These are phyloP conservation scores for Metacarcinus magister DNA, from an alignment of 2,888 invertebrate genomes.

Conservation along the genomic window DNA sequence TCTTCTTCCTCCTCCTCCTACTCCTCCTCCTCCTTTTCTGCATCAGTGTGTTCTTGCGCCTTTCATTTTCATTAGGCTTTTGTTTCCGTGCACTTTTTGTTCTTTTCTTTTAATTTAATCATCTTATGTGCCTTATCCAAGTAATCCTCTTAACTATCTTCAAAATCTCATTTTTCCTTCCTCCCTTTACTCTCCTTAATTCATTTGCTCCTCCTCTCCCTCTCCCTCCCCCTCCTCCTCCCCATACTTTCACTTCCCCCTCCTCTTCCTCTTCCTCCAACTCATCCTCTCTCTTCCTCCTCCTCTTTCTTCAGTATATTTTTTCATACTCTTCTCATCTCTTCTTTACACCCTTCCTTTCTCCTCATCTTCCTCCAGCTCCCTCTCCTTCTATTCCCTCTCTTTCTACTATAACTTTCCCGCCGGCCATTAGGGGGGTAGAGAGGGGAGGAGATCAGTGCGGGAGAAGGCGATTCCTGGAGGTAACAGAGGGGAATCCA, in stretches of 20 bases:
- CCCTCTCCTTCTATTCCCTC: neutral
- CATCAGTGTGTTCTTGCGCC: neutral
- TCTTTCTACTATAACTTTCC: neutral
- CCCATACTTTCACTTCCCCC: neutral
- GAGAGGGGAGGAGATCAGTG: neutral
- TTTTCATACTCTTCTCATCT: too few species aligned
- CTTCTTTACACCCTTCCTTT: too few species aligned
- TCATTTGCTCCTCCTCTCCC: neutral
- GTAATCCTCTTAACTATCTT: constrained; percentile 11
- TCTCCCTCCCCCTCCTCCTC: neutral
- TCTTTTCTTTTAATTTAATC: constrained; percentile 26
- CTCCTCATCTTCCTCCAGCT: neutral
- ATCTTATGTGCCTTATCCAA: neutral
- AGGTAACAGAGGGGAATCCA: neutral
- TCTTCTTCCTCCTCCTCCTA: neutral
- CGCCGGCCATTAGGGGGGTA: neutral
- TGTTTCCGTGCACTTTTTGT: neutral
- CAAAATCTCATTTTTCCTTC: neutral
- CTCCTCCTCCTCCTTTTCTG: neutral
- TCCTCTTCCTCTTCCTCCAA: neutral
- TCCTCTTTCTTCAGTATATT: neutral
- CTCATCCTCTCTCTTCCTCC: neutral
- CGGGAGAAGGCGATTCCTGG: neutral
- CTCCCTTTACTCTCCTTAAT: constrained; percentile 22
- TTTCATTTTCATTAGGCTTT: neutral